Evolutionary conservation across 2,888 invertebrate genomes (phyloP), one percentile per base, ranked within the genome.

Genomic region (Pristionchus fissidentatus): DNA sequence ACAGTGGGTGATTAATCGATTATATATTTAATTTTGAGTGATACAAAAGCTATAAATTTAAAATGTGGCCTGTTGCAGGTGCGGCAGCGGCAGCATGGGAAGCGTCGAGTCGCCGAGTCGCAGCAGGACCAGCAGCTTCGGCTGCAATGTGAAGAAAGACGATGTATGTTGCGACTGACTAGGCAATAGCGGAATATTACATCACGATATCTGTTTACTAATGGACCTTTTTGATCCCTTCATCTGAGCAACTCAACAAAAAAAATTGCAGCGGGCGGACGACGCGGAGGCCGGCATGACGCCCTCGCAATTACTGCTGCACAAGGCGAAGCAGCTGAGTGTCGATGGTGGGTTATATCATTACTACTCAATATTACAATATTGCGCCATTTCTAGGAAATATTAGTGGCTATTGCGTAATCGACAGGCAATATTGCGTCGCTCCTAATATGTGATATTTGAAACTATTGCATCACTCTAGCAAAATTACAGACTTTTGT

Each of bases 71-170:
- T 10, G 22, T 32, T 60, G 83, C n/a, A 83, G 78, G 49, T 46
- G 62, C 29, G 83, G 84, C 8, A 81, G 77, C 57, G 83, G 83
- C 26, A 78, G 82, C 46, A 35, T 84, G 43, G 62, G 46, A 32
- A 85, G 85, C 35, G 82, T 85, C 46, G 85, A 84, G 19, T 80
- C 66, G 29, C 78, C 78, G 19, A 46, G 43, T 19, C 55, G 66
- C 13, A 62, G 29, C 32, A 22, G 62, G 8, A 78, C 77, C 3
- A 84, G 77, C 43, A 55, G 46, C n/a, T 79, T 46, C 29, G 80
- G 80, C 7, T 80, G 80, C 29, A 29, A 80, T 3, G 3, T 80
- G 35, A 57, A 60, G 62, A 80, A 32, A 19, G 32, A 35, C 0
- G 80, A 80, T 32, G 80, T 60, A 22, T 46, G 43, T 46, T 15